Base-by-base conservation (phyloP, 35 echinoderm and acorn worm genomes). In the Apostichopus parvimensis region DNA sequence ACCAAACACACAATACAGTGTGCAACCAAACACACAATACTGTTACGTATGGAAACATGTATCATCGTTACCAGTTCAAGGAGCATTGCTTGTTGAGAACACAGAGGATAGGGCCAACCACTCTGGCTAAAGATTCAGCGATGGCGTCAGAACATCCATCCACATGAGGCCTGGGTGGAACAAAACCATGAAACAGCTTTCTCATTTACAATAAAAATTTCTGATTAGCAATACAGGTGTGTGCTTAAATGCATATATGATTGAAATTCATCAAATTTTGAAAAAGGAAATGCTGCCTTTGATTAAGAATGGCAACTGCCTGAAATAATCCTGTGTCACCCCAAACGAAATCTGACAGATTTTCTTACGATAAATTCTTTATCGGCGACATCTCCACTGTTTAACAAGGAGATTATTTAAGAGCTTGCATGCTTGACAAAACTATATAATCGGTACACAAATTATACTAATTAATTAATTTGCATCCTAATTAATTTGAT, bases 381-480 rank as follows among this genome's bases (percentile, higher is more conserved):
- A 45, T 45, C 34, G 4, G 2, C 34, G 34, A 45, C 34, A 45
- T 45, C 34, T 45, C 0, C 34, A 80, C 34, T 52, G 0, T 80
- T 80, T 12, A 80, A 80, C 78, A 80, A 12, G 34, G 78, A 80
- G n/a, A 80, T 80, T 80, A 20, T 80, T 80, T 80, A 80, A 52
- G 18, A 80, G 18, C n/a, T 52, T 20, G 78, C 54, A 80, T 80
- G 18, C n/a, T 20, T 80, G 53, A 72, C 68, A 23, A 80, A 20
- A 80, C 78, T 80, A 52, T 80, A 80, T 52, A 80, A 5, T 80
- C 78, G 34, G 18, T 80, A 80, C 78, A 23, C 78, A 6, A 80
- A 23, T 80, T 80, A 80, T n/a, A 80, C 18, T 80, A 80, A 80
- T 23, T 80, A 23, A 23, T 52, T 23, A 80, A 72, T 28, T 28